Evolutionary conservation across 1,140 invertebrate species (phyloP).

Genomic region (Tetranychus cinnabarinus): DNA sequence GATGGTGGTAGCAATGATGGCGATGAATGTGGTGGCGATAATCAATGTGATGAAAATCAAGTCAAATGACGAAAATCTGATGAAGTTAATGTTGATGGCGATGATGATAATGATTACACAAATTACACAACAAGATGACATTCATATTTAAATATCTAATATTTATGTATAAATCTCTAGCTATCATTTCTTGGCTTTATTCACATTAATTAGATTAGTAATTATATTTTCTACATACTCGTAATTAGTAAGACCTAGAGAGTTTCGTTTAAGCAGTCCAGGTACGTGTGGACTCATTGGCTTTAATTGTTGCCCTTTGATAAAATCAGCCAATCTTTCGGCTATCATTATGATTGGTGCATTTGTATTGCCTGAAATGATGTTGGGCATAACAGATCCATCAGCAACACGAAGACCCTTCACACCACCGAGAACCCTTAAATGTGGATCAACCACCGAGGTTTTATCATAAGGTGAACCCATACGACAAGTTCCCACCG

Average conservation of each 20-base stretch:
- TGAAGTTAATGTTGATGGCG: too few relatives aligned
- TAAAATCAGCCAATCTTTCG: constrained; percentile 19
- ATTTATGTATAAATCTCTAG: too few relatives aligned
- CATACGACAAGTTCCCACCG: constrained; percentile 41
- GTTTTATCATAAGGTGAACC: constrained; percentile 42
- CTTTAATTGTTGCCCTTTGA: not conserved
- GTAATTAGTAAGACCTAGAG: not conserved
- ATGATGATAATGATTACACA: too few relatives aligned
- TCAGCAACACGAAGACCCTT: constrained; percentile 12
- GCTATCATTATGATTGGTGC: constrained; percentile 42
- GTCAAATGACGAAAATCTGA: too few relatives aligned
- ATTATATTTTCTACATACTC: not conserved
- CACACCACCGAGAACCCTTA: constrained; percentile 26
- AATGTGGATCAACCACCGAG: constrained; percentile 53
- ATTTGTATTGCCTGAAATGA: constrained; percentile 36
- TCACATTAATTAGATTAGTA: not conserved
- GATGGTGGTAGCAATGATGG: too few relatives aligned
- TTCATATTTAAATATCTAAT: too few relatives aligned
- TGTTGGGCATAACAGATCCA: constrained; percentile 13
- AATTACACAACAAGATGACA: too few relatives aligned
- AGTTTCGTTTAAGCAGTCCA: not conserved
- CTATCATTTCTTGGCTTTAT: not conserved
- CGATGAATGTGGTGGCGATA: too few relatives aligned
- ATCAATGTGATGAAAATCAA: too few relatives aligned
- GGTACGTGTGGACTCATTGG: not conserved